Evolutionary conservation across 2,888 invertebrate genomes (phyloP), one percentile per base, ranked within the genome.

Genomic region (Eupithecia inturbata): DNA sequence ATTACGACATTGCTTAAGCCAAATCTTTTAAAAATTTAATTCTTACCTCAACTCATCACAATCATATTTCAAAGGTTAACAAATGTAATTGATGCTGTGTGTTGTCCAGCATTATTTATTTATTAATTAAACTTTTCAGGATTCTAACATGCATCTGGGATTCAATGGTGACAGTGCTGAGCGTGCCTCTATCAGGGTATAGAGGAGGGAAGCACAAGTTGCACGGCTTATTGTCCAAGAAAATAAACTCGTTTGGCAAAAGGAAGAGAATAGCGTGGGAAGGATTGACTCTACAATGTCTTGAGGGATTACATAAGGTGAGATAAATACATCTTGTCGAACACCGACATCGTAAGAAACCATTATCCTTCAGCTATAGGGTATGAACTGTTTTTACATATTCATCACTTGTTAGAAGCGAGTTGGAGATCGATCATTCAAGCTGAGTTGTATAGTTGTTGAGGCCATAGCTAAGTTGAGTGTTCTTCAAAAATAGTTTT

Each of bases 101-200:
- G 45, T 45, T n/a, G 7, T n/a, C 45, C 45, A 45, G 45, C 19
- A 7, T 45, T 45, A 19, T n/a, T 66, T 49, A 53, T 41, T 63
- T 12, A 14, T 49, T 19, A 9, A 49, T 26, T 4, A 3, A 4
- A n/a, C 14, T 36, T 88, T 88, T 36, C 79, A 95, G 97, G 73
- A 96, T 99, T 49, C 89, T 99, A 68, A 98, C 98, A 0, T 97
- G 98, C 82, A 98, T 98, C 84, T 99, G 99, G 99, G 97, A 97
- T 57, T 97, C 98, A 0, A 97, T 98, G 95, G 96, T 99, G 75
- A 97, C 97, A 22, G 98, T 99, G 0, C 92, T 99, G 22, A 97
- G 98, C 66, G 96, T 97, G 0, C 97, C 97, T 0, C 90, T 98
- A 71, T 96, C 96, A 1, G 96, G 93, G 12, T 90, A 89, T 74